These are phyloP conservation scores for Papilio dardanus DNA, from an alignment of 1,140 invertebrate species.

Conservation along the genomic window DNA sequence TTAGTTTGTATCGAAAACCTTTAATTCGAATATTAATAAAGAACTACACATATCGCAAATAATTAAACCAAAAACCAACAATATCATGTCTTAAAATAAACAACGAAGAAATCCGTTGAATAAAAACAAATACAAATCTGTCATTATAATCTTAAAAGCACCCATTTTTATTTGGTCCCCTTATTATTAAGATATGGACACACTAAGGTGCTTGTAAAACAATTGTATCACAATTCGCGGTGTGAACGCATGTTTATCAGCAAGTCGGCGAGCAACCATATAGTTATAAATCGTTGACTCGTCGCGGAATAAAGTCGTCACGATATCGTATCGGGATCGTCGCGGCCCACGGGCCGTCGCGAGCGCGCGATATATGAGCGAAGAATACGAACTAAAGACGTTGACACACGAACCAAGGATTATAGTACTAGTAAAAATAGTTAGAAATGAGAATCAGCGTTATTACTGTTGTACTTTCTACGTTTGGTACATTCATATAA, in stretches of 20 bases:
- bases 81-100: background rate
- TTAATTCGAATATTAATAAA: too few relatives aligned
- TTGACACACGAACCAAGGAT: background rate
- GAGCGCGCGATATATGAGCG: constrained; percentile 39
- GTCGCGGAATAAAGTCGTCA: constrained; percentile 68
- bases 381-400: background rate
- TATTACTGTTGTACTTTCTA: too few relatives aligned
- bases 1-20: too few relatives aligned
- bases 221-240: constrained; percentile 31
- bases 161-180: constrained; percentile 28
- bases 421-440: background rate
- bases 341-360: constrained; percentile 50
- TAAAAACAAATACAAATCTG: constrained; percentile 28
- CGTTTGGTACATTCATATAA: too few relatives aligned
- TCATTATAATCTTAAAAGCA: constrained; percentile 23
- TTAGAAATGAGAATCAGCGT: background rate
- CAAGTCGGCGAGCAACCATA: constrained; percentile 15
- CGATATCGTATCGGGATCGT: constrained; percentile 56
- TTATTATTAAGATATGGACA: constrained; percentile 30
- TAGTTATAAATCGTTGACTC: constrained; percentile 53
- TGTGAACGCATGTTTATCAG: constrained; percentile 38
- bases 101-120: background rate
- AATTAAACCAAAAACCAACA: background rate
- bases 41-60: background rate
- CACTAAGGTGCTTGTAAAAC: constrained; percentile 30